Base-by-base conservation (phyloP, 1,140 invertebrate genomes). In the Lepidostoma basale region DNA sequence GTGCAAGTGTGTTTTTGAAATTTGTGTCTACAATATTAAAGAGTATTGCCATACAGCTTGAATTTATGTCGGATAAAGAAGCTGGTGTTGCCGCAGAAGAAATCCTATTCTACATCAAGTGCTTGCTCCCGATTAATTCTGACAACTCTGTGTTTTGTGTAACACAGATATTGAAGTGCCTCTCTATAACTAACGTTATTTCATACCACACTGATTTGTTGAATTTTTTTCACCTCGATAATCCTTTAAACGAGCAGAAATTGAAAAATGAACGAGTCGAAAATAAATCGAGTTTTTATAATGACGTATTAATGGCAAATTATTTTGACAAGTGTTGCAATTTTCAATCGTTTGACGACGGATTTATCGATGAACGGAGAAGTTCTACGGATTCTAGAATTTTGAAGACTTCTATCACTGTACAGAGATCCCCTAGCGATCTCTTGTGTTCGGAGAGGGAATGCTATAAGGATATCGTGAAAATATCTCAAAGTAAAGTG, bases 101-200 rank as follows among this genome's bases (percentile, higher is more conserved):
- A 76, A 79, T 96, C 25, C 81, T 97, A 0, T 83, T 79, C 64
- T 94, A 94, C 77, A 79, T 96, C 1, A 89, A 89, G 73, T 85
- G 85, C 3, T 88, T 91, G 0, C 87, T 96, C 66, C 77, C 84
- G 1, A 75, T 94, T 14, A 89, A 91, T 47, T 86, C 92, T 0
- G 87, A 88, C 3, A 77, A 82, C 0, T 89, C 92, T 0, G 86
- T 96, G 0, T 84, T 88, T 30, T 94, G 92, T 78, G 90, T 96
- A 0, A 89, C 92, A 25, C 92, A 95, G 82, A 75, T 96, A 0
- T 75, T 96, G 6, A 94, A 94, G 79, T 90, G 90, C 73, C 78
- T 96, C 1, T 96, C 95, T 81, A 89, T 90, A 1, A 90, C 88
- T 0, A 95, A 95, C 75, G 83, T 94, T 69, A 83, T 86, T 9